Conservation (phyloP, 2,797 vertebrate species). For the Masticophis lateralis region DNA sequence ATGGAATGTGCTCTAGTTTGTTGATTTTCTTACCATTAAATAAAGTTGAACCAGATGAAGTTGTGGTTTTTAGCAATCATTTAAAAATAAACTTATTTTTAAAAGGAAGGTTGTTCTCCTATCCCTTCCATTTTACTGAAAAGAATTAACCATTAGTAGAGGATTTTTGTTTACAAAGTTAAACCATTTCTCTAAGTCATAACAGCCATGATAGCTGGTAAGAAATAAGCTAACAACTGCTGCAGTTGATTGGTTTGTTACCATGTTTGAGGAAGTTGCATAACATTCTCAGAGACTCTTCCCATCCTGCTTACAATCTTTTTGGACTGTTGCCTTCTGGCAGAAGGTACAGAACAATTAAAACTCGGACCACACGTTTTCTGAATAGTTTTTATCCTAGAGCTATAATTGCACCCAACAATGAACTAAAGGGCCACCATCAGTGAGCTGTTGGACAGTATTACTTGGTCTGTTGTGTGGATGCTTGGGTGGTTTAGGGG, state of each 20-base stretch:
- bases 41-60: constrained; percentile 37
- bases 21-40: constrained; percentile 29
- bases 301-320: too few relatives aligned
- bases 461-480: too few relatives aligned
- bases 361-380: too few relatives aligned
- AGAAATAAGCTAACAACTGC: background rate
- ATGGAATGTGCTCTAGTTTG: constrained; percentile 28
- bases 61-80: constrained; percentile 27
- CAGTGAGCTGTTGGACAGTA: too few relatives aligned
- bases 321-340: too few relatives aligned
- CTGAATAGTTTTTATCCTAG: too few relatives aligned
- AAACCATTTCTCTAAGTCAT: constrained; percentile 17
- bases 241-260: background rate
- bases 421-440: too few relatives aligned
- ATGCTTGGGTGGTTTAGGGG: too few relatives aligned
- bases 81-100: background rate
- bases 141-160: background rate
- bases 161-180: constrained; percentile 34
- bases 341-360: too few relatives aligned
- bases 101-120: background rate
- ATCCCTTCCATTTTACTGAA: background rate
- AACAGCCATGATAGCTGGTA: constrained; percentile 23
- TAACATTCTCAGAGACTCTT: too few relatives aligned
- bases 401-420: too few relatives aligned
- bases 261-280: background rate